phyloP scores from a whole-genome alignment of 2,113 vertebrate genomes.

The Toxostoma redivivum region DNA sequence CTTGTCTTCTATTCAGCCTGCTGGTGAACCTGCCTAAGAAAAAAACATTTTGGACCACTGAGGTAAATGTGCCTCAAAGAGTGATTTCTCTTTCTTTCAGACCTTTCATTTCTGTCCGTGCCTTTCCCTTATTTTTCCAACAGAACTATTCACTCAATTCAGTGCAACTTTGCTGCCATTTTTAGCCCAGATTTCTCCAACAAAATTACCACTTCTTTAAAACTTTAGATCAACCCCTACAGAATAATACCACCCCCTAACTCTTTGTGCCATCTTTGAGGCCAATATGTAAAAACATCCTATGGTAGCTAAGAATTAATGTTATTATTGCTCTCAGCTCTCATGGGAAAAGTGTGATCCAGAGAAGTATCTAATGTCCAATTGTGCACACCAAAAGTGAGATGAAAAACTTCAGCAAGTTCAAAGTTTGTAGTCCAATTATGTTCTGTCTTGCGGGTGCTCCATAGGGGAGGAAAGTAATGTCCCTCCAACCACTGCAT shows the following conservation, averaged over 20 bases:
- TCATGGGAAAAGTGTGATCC: not conserved
- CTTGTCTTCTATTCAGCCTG: not conserved
- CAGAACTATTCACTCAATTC: not conserved
- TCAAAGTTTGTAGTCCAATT: constrained; percentile 66
- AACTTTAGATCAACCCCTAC: not conserved
- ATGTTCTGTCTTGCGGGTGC: constrained; percentile 60
- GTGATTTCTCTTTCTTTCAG: not conserved
- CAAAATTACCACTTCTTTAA: not conserved
- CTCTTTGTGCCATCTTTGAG: not conserved
- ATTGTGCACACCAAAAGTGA: constrained; percentile 23
- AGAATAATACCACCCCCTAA: not conserved
- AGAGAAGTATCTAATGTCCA: not conserved
- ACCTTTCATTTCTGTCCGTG: not conserved
- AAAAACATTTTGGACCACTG: not conserved
- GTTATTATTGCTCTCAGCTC: constrained; percentile 26
- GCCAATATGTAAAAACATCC: not conserved
- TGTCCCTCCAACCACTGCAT: constrained; percentile 28
- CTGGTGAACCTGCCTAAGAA: not conserved
- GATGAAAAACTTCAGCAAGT: constrained; percentile 47
- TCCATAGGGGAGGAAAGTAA: constrained; percentile 23
- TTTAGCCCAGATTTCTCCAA: not conserved
- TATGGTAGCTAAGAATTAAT: not conserved
- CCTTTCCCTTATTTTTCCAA: not conserved
- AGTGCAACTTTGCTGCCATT: not conserved
- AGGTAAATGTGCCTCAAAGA: not conserved